Percentiles rank a stretch among this genome's conserved stretches.
Conservation (phyloP, 1,140 invertebrate species). For the Frieseomelitta varia region DNA sequence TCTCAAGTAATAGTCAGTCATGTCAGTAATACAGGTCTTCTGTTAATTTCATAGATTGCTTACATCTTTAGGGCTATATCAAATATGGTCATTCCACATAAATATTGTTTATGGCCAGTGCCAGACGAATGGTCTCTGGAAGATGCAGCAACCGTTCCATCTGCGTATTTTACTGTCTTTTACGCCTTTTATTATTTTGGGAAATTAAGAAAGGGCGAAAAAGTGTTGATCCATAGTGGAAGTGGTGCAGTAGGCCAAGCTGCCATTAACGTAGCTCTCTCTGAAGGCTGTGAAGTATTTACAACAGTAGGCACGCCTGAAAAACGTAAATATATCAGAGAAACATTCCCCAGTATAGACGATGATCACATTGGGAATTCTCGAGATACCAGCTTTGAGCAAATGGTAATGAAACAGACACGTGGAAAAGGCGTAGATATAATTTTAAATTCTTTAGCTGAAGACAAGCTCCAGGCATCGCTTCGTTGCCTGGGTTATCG, state of each 20-base stretch:
- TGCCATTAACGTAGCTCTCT: constrained; percentile 87
- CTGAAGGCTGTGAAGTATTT: constrained; percentile 86
- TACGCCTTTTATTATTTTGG: constrained; percentile 87
- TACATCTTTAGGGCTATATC: constrained; percentile 81
- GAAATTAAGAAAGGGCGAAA: constrained; percentile 85
- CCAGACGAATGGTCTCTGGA: constrained; percentile 92
- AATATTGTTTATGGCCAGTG: constrained; percentile 88
- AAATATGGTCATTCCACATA: constrained; percentile 84
- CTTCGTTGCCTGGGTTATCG: constrained; percentile 88
- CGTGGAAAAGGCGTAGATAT: constrained; percentile 88
- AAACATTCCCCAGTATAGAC: constrained; percentile 85
- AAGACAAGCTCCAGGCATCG: constrained; percentile 90
- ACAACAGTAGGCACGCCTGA: constrained; percentile 88
- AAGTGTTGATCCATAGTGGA: constrained; percentile 89
- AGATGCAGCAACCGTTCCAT: constrained; percentile 94
- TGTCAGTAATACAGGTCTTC: neutral
- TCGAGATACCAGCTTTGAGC: constrained; percentile 87
- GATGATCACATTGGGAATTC: constrained; percentile 89
- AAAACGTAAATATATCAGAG: constrained; percentile 87
- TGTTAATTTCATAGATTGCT: neutral
- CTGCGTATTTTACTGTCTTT: constrained; percentile 92
- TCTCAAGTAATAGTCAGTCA: neutral
- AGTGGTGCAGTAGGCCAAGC: constrained; percentile 91
- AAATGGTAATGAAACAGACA: constrained; percentile 85
- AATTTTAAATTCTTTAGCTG: constrained; percentile 90